phyloP scores from a whole-genome alignment of 92 coral and sea anemone species.

The Epizoanthus ramosus region DNA sequence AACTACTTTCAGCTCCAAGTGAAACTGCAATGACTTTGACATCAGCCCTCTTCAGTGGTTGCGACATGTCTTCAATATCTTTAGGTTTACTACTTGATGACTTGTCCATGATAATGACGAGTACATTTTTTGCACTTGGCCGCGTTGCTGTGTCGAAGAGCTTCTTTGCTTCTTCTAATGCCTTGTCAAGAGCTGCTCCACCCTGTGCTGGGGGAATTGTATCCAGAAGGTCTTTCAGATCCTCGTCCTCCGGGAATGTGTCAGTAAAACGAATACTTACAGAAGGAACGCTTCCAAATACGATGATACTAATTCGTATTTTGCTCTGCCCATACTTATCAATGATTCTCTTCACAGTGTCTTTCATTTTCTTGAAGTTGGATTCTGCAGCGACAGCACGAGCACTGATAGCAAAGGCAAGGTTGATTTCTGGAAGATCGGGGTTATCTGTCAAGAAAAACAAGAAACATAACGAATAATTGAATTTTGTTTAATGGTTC shows the following conservation, averaged over 20 bases:
- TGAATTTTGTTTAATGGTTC: neutral
- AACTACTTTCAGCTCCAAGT: slow-evolving; percentile 46
- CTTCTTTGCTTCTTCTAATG: slow-evolving; percentile 69
- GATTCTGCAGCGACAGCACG: slow-evolving; percentile 57
- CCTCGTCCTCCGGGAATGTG: slow-evolving; percentile 51
- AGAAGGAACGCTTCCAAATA: slow-evolving; percentile 75
- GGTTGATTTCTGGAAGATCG: slow-evolving; percentile 63
- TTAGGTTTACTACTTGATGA: slow-evolving; percentile 50
- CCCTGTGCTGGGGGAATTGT: slow-evolving; percentile 6
- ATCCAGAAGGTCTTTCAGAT: neutral
- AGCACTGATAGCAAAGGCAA: slow-evolving; percentile 84
- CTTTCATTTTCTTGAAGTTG: slow-evolving; percentile 72
- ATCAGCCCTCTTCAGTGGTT: slow-evolving; percentile 34
- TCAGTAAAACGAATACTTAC: slow-evolving; percentile 63
- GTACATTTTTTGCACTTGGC: slow-evolving; percentile 72
- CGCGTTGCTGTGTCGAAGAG: slow-evolving; percentile 69
- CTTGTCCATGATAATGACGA: slow-evolving; percentile 80
- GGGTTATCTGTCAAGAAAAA: slow-evolving; percentile 45
- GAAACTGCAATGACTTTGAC: slow-evolving; percentile 14
- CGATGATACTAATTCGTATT: slow-evolving; percentile 78
- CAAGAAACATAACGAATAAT: neutral
- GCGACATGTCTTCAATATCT: slow-evolving; percentile 46
- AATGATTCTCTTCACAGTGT: slow-evolving; percentile 61
- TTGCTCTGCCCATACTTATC: slow-evolving; percentile 71
- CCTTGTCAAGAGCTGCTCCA: slow-evolving; percentile 73